Base-by-base conservation (phyloP, 2,797 vertebrate genomes). In the Sebastiscus tertius region DNA sequence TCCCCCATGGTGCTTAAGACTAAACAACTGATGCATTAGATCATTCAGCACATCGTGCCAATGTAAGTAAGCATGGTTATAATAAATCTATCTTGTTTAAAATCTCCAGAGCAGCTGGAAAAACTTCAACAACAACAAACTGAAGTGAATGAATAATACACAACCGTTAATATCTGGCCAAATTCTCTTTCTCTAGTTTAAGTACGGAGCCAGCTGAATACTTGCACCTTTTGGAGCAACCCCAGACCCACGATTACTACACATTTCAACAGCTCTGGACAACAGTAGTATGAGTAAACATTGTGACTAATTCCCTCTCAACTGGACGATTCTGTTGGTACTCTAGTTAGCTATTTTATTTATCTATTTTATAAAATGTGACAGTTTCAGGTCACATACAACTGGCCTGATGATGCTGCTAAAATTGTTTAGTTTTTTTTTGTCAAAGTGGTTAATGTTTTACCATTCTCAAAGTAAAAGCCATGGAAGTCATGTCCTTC, bases 401-500 rank as follows among this genome's bases (percentile, higher is more conserved):
- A 11, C 36, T 55, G 29, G 5, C 6, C 8, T 46, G 24, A 18
- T 42, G 4, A 22, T 54, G 7, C 5, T 56, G 3, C 6, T 11
- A 24, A n/a, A 42, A 14, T 0, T 2, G 55, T 9, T 16, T 24
- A 24, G 24, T 4, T 16, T 16, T 46, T 24, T 24, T 67, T n/a
- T 4, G 13, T 11, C 14, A 36, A 26, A 22, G 8, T 20, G 4
- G 26, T 18, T 7, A 3, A 68, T 27, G 1, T 59, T 20, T 82
- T 61, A 98, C 98, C 94, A 79, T 99, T 99, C 87, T 99, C 97
- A 18, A 99, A 99, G 91, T 99, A 99, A 95, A 99, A 99, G 89
- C 97, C 97, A 86, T 99, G 97, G 89, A 99, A 99, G 90, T 99
- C 97, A 85, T 98, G 98, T 54, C 98, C 98, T 94, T 99, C 98